Base-by-base conservation (phyloP, 2,113 vertebrate genomes). In the Tachysurus fulvidraco region DNA sequence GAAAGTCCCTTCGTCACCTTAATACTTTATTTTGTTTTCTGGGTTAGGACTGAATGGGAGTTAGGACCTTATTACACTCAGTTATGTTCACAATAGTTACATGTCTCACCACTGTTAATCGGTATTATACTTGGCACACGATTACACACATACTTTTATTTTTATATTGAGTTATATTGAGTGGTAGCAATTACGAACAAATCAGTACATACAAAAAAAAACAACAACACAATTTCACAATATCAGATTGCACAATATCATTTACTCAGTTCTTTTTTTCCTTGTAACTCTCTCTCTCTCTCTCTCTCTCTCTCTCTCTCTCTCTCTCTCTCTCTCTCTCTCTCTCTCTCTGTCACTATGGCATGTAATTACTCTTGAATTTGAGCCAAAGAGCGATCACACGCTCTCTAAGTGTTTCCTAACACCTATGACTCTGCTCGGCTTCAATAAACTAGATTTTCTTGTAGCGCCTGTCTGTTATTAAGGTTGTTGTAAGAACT, bases 401-500 rank as follows among this genome's bases (percentile, higher is more conserved):
- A 36, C 17, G 4, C 25, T 30, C 25, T 83, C 65, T 83, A 46
- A 57, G 11, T 25, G 12, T 82, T 67, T 52, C 65, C 10, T 85
- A 55, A 81, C 87, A 81, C 28, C 50, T 79, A 52, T 79, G 13
- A 65, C 41, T 80, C 30, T 55, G 52, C 77, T 85, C 28, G 28
- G 41, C 41, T 50, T 50, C 85, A 86, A 83, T 88, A 79, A 65
- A 76, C 85, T 44, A 83, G 55, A 79, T 69, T 85, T 84, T 89
- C 89, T 71, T 23, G 17, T 84, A 30, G 76, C n/a, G 83, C 85
- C 82, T 60, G 86, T 88, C 62, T 85, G 89, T 87, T 91, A 90
- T 93, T 90, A 90, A 79, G 84, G 90, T 83, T 79, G 86, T 89
- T 81, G 86, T 93, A 93, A 93, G 87, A 80, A 91, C 91, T 88